Base-by-base conservation (phyloP, 2,888 invertebrate genomes). In the Himalopsyche japonica region DNA sequence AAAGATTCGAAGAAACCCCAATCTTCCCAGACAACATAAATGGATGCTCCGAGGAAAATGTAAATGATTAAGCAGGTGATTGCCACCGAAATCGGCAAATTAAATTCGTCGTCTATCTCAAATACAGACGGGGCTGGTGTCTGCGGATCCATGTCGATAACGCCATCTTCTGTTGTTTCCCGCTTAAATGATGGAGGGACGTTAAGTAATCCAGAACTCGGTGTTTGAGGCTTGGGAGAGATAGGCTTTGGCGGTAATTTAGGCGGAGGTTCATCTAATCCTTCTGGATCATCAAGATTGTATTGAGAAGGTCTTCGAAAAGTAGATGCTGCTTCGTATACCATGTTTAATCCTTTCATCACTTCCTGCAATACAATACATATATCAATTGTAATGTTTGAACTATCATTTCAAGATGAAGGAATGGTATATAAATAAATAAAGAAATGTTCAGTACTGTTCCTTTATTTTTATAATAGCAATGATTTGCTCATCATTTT, bases 1-100 rank as follows among this genome's bases (percentile, higher is more conserved):
- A 99, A 98, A 0, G 98, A 95, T 85, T 97, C 97, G 88, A 98
- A 96, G 90, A 97, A 97, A n/a, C 93, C 93, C 99, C 99, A 99
- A 0, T 93, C 92, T 90, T 97, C 97, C 93, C 95, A 95, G 20
- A 94, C 89, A 48, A 94, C 94, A 88, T 96, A 98, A 0, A 96
- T 94, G 0, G 95, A 92, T 0, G 97, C 97, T 0, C 99, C 99
- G 20, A 96, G 90, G 85, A 98, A 93, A 76, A 99, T 97, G 90
- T 99, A 99, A 0, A 95, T 90, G 0, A 98, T 90, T 20, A 98
- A 92, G 83, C 99, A 95, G 64, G 95, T 90, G 3, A 98, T 95
- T 0, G 98, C 98, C 0, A 99, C 94, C 0, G 97, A 96, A 48
- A 98, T 96, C 0, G 99, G 99, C 82, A 99, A 91, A 90, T 99